Base-by-base conservation (phyloP, 2,888 invertebrate genomes). In the Anorthoa munda region DNA sequence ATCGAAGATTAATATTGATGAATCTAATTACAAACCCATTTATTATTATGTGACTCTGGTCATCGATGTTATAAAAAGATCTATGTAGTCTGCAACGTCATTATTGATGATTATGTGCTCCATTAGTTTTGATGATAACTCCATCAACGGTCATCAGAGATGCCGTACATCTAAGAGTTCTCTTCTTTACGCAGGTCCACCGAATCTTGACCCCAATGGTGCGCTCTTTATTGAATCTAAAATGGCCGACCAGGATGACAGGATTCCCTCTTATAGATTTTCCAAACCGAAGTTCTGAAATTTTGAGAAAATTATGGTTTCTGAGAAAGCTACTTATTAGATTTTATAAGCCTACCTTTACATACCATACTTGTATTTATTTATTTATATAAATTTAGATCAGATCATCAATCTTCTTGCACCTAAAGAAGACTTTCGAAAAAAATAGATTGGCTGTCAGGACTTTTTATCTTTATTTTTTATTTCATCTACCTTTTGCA, bases 181-280 rank as follows among this genome's bases (percentile, higher is more conserved):
- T 73, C 59, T 87, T 89, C 80, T 88, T 90, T 12, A 85, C 83
- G 51, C 90, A 90, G 12, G 78, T 59, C 91, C 91, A 90, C 3
- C 90, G 79, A 18, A 66, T 82, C 53, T 77, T 87, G 0, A 7
- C 0, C 9, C 88, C 89, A 4, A 11, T 56, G 0, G 7, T 18
- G 0, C 80, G 72, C 15, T 85, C 83, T 67, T 85, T 87, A 26
- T 76, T 75, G n/a, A 86, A 89, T 3, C 87, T 80, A 61, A 82
- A 85, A 0, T 72, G 65, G 2, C 86, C 84, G 4, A 84, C 58
- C n/a, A 84, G 31, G 11, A 89, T 86, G 18, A 89, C 83, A 0
- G 87, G 87, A n/a, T 84, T 85, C 2, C 89, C 89, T 61, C 89
- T 79, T 21, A 74, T 45, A 13, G 87, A 87, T 61, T 12, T 63